Evolutionary conservation across 2,888 invertebrate species (phyloP).

Genomic region (Melolontha melolontha): DNA sequence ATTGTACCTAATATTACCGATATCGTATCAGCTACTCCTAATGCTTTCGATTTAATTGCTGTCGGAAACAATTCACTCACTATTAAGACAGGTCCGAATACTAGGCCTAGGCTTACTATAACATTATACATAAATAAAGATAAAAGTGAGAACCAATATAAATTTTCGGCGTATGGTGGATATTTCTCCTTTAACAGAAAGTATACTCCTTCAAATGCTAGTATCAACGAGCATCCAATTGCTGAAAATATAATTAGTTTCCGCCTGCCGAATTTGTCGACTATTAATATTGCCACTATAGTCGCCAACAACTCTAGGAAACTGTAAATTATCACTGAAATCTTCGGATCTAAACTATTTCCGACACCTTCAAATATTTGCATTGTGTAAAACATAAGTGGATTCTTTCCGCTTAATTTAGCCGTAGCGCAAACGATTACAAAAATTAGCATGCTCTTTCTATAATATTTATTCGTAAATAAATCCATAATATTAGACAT

Average conservation of each 20-base stretch:
- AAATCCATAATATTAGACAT: slow-evolving; percentile 67
- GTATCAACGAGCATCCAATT: slow-evolving; percentile 62
- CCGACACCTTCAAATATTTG: slow-evolving; percentile 70
- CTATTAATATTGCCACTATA: slow-evolving; percentile 69
- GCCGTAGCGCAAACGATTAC: slow-evolving; percentile 72
- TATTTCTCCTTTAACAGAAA: slow-evolving; percentile 64
- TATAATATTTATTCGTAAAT: slow-evolving; percentile 69
- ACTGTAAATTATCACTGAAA: slow-evolving; percentile 72
- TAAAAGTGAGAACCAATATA: slow-evolving; percentile 66
- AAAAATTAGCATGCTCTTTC: slow-evolving; percentile 73
- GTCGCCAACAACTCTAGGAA: slow-evolving; percentile 72
- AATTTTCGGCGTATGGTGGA: slow-evolving; percentile 2
- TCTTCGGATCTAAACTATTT: slow-evolving; percentile 66
- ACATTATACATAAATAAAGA: slow-evolving; percentile 67
- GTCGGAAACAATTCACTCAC: slow-evolving; percentile 70
- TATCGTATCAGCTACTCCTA: slow-evolving; percentile 69
- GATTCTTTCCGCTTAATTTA: slow-evolving; percentile 76
- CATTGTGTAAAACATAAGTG: slow-evolving; percentile 73
- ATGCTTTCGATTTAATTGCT: slow-evolving; percentile 69
- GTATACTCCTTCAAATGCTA: slow-evolving; percentile 63
- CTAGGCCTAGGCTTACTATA: slow-evolving; percentile 67
- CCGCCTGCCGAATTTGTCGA: slow-evolving; percentile 75
- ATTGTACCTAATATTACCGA: slow-evolving; percentile 66
- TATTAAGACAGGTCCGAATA: slow-evolving; percentile 67
- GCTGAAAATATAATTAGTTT: slow-evolving; percentile 72